phyloP scores from a whole-genome alignment of 2,113 vertebrate species.

The Dolichallabes microphthalmus region DNA sequence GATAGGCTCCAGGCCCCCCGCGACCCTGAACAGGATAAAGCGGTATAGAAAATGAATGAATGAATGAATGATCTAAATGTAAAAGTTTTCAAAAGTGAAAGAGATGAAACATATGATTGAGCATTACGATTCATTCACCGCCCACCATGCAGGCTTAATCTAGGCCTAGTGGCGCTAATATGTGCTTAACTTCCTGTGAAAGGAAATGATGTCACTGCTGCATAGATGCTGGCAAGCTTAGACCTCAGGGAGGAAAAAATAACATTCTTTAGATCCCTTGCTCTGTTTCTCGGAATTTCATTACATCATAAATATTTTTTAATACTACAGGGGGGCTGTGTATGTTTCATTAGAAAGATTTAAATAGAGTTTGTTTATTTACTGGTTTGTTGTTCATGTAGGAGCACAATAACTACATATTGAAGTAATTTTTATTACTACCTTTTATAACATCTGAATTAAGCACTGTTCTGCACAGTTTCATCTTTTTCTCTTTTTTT shows the following conservation, averaged over 20 bases:
- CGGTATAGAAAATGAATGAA: too few species aligned
- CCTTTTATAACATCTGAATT: background rate
- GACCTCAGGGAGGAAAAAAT: slow-evolving; percentile 17
- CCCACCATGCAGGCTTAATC: background rate
- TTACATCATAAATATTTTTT: slow-evolving; percentile 23
- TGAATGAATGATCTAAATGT: background rate
- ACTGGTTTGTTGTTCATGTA: background rate
- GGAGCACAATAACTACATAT: background rate
- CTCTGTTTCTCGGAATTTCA: background rate
- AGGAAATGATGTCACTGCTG: slow-evolving; percentile 13
- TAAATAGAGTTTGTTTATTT: background rate
- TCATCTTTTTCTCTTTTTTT: background rate
- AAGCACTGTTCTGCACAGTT: background rate
- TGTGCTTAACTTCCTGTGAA: slow-evolving; percentile 9
- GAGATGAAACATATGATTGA: background rate
- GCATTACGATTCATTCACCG: background rate
- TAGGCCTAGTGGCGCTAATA: background rate
- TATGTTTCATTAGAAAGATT: background rate
- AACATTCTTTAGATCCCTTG: slow-evolving; percentile 26
- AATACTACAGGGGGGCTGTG: background rate
- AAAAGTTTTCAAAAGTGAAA: background rate
- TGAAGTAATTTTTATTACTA: background rate
- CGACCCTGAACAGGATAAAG: too few species aligned
- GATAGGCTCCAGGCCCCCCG: too few species aligned
- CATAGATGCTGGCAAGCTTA: background rate